Evolutionary conservation across 2,888 invertebrate genomes (phyloP).

Genomic region (Gisinianus flammeolus): DNA sequence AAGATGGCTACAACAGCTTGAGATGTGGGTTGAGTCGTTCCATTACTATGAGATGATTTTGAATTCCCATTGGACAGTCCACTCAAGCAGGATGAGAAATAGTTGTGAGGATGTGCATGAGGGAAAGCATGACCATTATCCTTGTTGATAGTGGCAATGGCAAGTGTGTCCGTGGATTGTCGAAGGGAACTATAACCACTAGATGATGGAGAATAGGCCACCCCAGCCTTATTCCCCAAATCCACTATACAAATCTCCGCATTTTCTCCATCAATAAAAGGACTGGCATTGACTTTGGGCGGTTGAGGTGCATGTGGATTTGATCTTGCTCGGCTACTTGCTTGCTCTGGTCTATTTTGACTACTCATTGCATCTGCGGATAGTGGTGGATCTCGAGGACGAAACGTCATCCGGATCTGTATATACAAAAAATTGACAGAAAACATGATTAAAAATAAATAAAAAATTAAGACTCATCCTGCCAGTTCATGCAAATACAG

Average conservation of each 20-base stretch:
- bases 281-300: conserved; percentile 30
- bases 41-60: conserved; percentile 3
- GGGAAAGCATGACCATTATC: conserved; percentile 40
- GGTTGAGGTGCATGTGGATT: conserved; percentile 58
- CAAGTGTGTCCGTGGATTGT: conserved; percentile 52
- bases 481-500: no score
- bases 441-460: conserved; percentile 1
- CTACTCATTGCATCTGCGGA: conserved; percentile 50
- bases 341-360: conserved; percentile 46
- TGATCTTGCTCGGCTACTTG: conserved; percentile 49
- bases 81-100: conserved; percentile 27
- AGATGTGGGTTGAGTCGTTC: conserved; percentile 13
- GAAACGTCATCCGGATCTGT: conserved; percentile 58
- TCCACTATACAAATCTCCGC: conserved; percentile 46
- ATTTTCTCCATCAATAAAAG: conserved; percentile 36
- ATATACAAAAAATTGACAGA: not conserved
- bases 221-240: conserved; percentile 41
- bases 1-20: conserved; percentile 42
- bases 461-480: no score
- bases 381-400: conserved; percentile 49
- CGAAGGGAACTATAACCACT: conserved; percentile 56
- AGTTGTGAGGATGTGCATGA: conserved; percentile 13
- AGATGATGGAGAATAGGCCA: conserved; percentile 54
- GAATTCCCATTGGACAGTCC: conserved; percentile 14
- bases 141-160: conserved; percentile 39